Percentiles rank a stretch among this genome's conserved stretches.
Evolutionary conservation across 2,113 vertebrate genomes (phyloP).

Genomic region (Rhinichthys klamathensis): DNA sequence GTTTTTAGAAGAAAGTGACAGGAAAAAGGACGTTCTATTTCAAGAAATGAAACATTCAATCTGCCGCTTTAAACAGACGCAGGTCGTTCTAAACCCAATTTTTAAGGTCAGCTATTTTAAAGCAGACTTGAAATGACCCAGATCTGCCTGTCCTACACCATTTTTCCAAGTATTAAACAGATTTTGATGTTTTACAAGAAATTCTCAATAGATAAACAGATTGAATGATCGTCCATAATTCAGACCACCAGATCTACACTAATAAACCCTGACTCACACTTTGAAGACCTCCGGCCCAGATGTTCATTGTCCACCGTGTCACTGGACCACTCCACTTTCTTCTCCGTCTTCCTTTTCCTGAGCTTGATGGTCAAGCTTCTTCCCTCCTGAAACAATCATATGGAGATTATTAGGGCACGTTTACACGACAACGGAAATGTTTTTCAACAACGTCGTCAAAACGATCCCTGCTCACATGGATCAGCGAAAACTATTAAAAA

Average conservation of each 20-base stretch:
- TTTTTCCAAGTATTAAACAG: not conserved
- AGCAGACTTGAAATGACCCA: slow-evolving; percentile 1
- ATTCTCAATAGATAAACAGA: not conserved
- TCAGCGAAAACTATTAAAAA: no score
- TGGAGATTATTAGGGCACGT: no score
- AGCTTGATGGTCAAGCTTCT: slow-evolving; percentile 89
- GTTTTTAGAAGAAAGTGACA: not conserved
- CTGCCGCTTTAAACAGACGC: not conserved
- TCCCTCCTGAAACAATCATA: slow-evolving; percentile 77
- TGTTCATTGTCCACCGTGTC: slow-evolving; percentile 94
- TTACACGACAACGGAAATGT: no score
- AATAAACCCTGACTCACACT: slow-evolving; percentile 79
- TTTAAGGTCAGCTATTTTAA: slow-evolving; percentile 22
- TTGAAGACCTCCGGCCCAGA: slow-evolving; percentile 89
- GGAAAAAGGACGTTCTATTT: slow-evolving; percentile 2
- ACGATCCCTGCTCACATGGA: no score
- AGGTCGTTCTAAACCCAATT: not conserved
- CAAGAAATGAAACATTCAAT: not conserved
- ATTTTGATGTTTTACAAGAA: not conserved
- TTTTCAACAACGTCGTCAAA: no score
- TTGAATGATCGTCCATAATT: not conserved
- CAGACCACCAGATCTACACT: not conserved
- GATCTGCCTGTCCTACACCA: not conserved
- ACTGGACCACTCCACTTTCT: slow-evolving; percentile 93
- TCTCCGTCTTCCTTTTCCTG: slow-evolving; percentile 90